Conservation (phyloP, 2,797 vertebrate genomes). For the Platyrinchus mystaceus region DNA sequence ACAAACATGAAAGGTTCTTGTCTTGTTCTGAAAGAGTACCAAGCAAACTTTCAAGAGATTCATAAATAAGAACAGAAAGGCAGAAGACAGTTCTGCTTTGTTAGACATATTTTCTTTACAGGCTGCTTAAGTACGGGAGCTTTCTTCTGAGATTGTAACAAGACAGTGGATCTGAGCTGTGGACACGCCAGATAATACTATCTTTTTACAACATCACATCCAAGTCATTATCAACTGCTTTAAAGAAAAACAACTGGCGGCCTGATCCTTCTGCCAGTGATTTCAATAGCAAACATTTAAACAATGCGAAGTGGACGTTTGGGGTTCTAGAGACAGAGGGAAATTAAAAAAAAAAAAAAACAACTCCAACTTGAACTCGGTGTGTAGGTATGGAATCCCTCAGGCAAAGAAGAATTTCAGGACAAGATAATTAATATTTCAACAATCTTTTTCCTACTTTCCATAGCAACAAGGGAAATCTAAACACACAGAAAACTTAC, state of each 20-base stretch:
- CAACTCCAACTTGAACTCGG: neutral
- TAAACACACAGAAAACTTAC: conserved; percentile 20
- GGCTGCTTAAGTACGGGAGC: neutral
- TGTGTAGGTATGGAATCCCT: neutral
- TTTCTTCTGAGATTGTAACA: conserved; percentile 23
- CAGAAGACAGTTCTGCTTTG: conserved; percentile 8
- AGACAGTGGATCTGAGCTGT: conserved; percentile 1
- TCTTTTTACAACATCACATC: conserved; percentile 40
- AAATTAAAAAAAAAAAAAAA: neutral
- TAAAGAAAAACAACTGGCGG: conserved; percentile 16
- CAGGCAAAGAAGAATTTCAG: conserved; percentile 7
- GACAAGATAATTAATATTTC: conserved; percentile 18
- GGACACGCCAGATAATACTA: conserved; percentile 33
- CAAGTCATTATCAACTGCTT: conserved; percentile 5
- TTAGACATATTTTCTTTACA: conserved; percentile 5
- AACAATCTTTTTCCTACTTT: neutral
- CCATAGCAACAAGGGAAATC: neutral
- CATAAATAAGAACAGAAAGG: neutral
- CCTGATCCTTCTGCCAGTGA: neutral
- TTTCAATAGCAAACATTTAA: neutral
- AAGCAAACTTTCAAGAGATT: conserved; percentile 48
- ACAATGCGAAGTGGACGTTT: neutral
- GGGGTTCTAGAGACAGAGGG: neutral
- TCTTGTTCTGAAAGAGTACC: conserved; percentile 30
- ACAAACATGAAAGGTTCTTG: conserved; percentile 38